Evolutionary conservation across 1,140 invertebrate species (phyloP), one percentile per base, ranked within the genome.

Genomic region (Solen grandis): DNA sequence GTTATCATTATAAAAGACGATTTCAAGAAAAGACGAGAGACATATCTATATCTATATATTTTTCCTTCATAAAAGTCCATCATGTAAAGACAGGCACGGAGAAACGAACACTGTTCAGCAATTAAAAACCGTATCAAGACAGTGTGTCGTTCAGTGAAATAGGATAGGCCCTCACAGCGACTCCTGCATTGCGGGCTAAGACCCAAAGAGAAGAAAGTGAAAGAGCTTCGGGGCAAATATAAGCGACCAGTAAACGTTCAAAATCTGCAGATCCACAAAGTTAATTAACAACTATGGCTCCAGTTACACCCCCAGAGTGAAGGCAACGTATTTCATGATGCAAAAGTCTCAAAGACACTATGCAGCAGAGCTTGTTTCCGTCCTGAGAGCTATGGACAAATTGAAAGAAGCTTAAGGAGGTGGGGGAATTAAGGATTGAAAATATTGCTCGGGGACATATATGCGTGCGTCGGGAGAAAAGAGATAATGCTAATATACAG

Each of bases 191-290:
- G 35, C 29, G 60, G n/a, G 4, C 27, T 16, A 63, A 63, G 35
- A n/a, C 33, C 60, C 35, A 29, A 63, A 29, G 10, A 4, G 8
- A 33, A 63, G 5, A 63, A 63, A 35, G 27, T 63, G 3, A 31
- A 5, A 10, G 29, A 4, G 3, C 8, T 63, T 16, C 29, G 29
- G 35, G 29, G 10, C 4, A 63, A 63, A 31, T 33, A 63, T 59
- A 63, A 63, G 35, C 16, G 60, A 31, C 60, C 60, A 63, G 35
- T 10, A 5, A 63, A 63, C 29, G 60, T 63, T 5, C 27, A 63
- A 29, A 63, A 63, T 31, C n/a, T 63, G 35, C 60, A 63, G 35
- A 29, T 63, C 4, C 5, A 25, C 10, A 63, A 63, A 29, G 60
- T 63, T 22, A n/a, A 63, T 31, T 25, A 63, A 35, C 60, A 63